Evolutionary conservation across 2,113 vertebrate species (phyloP).

Genomic region (human): GRCh38 chr2:230818001-230818500

Average conservation of each 20-base stretch:
- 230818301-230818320: background rate
- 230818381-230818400: background rate
- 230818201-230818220: background rate
- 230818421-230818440: rapidly evolving
- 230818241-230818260: background rate
- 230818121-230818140: background rate
- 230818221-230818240: background rate
- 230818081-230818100: background rate
- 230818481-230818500: background rate
- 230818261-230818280: background rate
- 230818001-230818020: background rate
- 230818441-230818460: rapidly evolving
- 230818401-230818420: rapidly evolving
- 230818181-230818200: background rate
- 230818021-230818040: background rate
- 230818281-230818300: background rate
- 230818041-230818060: background rate
- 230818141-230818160: background rate
- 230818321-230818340: background rate
- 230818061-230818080: background rate
- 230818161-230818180: background rate
- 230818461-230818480: rapidly evolving
- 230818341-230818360: background rate
- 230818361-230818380: background rate
- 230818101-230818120: background rate